A percentile compares a stretch with the other conserved stretches of the same genome.
phyloP scores from a whole-genome alignment of 2,888 invertebrate species.

The Cephus nigrinus region DNA sequence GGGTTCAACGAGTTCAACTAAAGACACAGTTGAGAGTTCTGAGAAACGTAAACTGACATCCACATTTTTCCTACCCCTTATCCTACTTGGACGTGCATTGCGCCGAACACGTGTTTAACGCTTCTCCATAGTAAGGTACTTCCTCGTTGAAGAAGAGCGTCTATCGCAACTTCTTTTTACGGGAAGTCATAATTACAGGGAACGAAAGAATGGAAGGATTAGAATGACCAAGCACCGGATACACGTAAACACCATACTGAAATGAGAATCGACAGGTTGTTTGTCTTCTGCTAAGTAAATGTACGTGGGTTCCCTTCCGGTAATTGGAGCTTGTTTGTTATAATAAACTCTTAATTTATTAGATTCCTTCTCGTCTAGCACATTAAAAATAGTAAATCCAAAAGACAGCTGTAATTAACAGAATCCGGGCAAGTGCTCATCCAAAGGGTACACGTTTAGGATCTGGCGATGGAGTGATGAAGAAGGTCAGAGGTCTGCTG shows the following conservation, averaged over 20 bases:
- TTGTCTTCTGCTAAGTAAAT: neutral
- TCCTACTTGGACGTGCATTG: neutral
- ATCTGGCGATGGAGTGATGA: neutral
- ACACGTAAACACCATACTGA: neutral
- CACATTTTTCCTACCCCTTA: neutral
- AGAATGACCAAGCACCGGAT: neutral
- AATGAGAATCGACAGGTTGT: neutral
- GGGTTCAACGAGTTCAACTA: neutral
- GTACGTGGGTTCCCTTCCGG: constrained; percentile 32
- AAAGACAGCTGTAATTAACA: neutral
- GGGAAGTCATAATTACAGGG: neutral
- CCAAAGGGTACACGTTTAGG: neutral
- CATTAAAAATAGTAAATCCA: neutral
- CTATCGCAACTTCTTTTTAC: neutral
- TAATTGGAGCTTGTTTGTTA: constrained; percentile 35
- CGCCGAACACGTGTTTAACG: neutral
- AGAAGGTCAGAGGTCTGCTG: neutral
- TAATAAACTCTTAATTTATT: constrained; percentile 28
- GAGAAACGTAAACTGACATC: neutral
- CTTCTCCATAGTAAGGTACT: neutral
- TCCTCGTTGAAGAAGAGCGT: neutral
- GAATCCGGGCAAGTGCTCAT: neutral
- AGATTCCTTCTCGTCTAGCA: constrained; percentile 9
- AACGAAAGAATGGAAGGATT: neutral
- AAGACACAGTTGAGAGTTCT: neutral